Evolutionary conservation across 2,888 invertebrate genomes (phyloP), one percentile per base, ranked within the genome.

Genomic region (Drosophila incognita): DNA sequence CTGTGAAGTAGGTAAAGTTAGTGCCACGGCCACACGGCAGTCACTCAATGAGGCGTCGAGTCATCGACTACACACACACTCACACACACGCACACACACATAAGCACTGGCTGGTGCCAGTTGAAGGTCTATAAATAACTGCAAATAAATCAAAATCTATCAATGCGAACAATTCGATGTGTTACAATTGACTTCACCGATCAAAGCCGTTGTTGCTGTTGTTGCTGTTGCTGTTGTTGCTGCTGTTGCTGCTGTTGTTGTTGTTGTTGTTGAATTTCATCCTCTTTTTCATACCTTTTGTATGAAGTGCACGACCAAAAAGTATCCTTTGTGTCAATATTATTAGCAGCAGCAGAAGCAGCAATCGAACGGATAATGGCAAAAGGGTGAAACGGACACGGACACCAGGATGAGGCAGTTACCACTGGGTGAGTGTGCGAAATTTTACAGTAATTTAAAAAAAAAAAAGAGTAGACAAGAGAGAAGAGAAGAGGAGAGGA

Each of bases 71-170:
- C 61, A 67, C 67, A 72, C 66, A 79, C 69, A 68, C 57, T 62
- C 38, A 27, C 57, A 29, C 48, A 54, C n/a, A 51, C 35, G 48
- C n/a, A 35, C 57, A 33, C 53, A 54, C 27, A 58, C 31, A 59
- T 15, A 7, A 53, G 51, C 60, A 59, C 53, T 74, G 57, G 67
- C 70, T 77, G 69, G 62, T 69, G 69, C 27, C 79, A 80, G 74
- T 83, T 81, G 90, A 89, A 87, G 86, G 90, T 86, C 90, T 90
- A 91, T 91, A 92, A 92, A 92, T 92, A 90, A 92, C 90, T 90
- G 91, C 89, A 92, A 93, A 93, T 92, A 92, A 92, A 92, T 92
- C 92, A 92, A 92, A 92, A 92, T 91, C 91, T 90, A 83, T 91
- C 89, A 92, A 92, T 92, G 90, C 86, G 87, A 85, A 92, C 92